Evolutionary conservation across 1,140 invertebrate genomes (phyloP).

Genomic region (Xylocopa sonorina): DNA sequence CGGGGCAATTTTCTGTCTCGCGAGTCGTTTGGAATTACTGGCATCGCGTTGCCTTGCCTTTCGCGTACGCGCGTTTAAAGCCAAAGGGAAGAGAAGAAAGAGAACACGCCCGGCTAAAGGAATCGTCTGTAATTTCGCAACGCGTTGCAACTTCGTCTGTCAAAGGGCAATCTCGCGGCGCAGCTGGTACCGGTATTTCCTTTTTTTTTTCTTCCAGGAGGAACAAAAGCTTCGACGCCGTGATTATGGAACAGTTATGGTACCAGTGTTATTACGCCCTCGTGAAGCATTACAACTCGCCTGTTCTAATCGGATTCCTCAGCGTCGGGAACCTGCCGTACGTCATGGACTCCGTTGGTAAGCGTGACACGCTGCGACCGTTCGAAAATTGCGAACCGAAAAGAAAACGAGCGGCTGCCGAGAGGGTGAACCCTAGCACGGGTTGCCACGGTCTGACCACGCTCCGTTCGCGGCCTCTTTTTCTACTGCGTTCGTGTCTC

Average conservation of each 20-base stretch:
- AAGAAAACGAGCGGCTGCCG: constrained; percentile 8
- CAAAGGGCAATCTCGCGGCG: constrained; percentile 17
- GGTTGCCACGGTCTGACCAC: background rate
- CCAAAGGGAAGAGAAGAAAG: background rate
- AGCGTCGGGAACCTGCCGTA: constrained; percentile 78
- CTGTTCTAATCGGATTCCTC: constrained; percentile 75
- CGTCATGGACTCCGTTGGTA: constrained; percentile 77
- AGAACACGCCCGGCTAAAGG: background rate
- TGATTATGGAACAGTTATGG: constrained; percentile 78
- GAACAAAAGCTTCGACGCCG: constrained; percentile 73
- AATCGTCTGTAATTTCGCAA: constrained; percentile 44
- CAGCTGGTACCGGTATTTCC: background rate
- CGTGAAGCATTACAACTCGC: constrained; percentile 74
- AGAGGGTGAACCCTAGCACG: background rate
- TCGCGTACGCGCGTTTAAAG: no score
- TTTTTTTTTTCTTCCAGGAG: constrained; percentile 36
- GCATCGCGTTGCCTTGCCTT: background rate
- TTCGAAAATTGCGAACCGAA: background rate
- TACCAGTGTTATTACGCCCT: constrained; percentile 78
- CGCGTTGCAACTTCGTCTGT: constrained; percentile 19
- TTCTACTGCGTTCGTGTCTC: background rate
- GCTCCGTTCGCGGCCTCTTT: constrained; percentile 19
- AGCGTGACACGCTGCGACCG: constrained; percentile 27
- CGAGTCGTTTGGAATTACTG: constrained; percentile 17
- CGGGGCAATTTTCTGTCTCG: constrained; percentile 5